Evolutionary conservation across 2,113 vertebrate species (phyloP), one percentile per base, ranked within the genome.

Genomic region (Cettia cetti): DNA sequence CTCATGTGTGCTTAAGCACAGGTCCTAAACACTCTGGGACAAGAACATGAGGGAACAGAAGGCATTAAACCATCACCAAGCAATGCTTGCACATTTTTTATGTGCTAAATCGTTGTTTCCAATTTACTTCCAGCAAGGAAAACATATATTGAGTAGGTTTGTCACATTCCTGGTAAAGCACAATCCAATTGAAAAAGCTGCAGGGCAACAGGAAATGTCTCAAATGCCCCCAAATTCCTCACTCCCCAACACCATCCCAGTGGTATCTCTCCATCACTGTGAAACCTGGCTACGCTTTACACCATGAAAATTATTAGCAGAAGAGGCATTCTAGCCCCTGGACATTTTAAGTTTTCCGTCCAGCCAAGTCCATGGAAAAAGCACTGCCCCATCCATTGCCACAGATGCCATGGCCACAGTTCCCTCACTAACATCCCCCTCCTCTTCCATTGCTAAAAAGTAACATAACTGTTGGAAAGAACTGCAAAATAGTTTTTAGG

Each of bases 401-500:
- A 33, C 28, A 33, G 9, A 28, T 40, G 40, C 26, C 76, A 40
- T 2, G 50, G 76, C 30, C 72, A 77, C 76, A 61, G 68, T 19
- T 77, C 85, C 68, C 26, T 65, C 30, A 3, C 52, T 31, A 89
- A 49, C 2, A 8, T 11, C 22, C 11, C 60, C 37, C 45, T n/a
- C 21, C 16, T 13, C 9, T 33, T 6, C 24, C 49, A 47, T 30
- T 64, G 54, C 94, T 92, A 64, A 93, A 80, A 69, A 75, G 85
- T 63, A 87, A 83, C 66, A 63, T 79, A 91, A 49, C 35, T 70
- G 26, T 77, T 96, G 90, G 94, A 91, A 92, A 80, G 79, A 80
- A 70, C 60, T 68, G 60, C 75, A 81, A 93, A 94, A 85, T 15
- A 77, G 75, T 77, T 96, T 94, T 77, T 81, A 90, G 85, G 54